Evolutionary conservation across 1,140 invertebrate species (phyloP).

Genomic region (Hetaerina americana): DNA sequence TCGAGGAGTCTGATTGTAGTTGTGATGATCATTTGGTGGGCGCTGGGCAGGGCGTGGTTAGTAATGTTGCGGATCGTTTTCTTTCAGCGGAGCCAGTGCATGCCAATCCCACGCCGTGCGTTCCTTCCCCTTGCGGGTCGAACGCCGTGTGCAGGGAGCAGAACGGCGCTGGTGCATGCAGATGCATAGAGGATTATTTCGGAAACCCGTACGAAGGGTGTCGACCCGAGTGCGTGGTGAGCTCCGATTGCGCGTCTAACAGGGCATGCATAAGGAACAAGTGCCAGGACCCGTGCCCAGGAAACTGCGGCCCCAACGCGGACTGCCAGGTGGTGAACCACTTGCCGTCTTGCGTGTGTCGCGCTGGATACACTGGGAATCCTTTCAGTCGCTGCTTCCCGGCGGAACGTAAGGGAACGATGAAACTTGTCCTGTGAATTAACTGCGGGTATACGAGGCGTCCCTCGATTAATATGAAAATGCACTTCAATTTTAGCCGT

Average conservation of each 20-base stretch:
- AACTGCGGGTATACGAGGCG: not conserved
- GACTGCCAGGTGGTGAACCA: constrained; percentile 55
- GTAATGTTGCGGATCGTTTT: not conserved
- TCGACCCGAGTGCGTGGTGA: constrained; percentile 46
- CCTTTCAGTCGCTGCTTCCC: constrained; percentile 40
- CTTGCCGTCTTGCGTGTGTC: constrained; percentile 33
- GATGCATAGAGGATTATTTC: constrained; percentile 49
- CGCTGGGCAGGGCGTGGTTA: not conserved
- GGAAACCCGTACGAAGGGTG: constrained; percentile 60
- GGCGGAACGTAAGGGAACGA: not conserved
- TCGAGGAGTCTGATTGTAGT: constrained; percentile 10
- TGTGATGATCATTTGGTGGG: not conserved
- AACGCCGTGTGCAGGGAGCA: constrained; percentile 49
- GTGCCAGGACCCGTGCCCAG: constrained; percentile 50
- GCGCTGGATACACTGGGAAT: constrained; percentile 36
- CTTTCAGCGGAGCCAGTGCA: constrained; percentile 1
- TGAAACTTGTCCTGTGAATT: constrained; percentile 9
- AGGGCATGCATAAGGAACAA: constrained; percentile 43
- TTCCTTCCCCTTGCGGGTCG: constrained; percentile 51
- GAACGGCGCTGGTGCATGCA: constrained; percentile 46
- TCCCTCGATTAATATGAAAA: constrained; percentile 21
- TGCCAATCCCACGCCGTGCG: constrained; percentile 34
- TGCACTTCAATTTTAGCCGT: constrained; percentile 11
- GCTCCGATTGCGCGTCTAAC: constrained; percentile 46
- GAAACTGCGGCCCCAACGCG: constrained; percentile 50